These are phyloP conservation scores for Cataglyphis hispanica DNA, from an alignment of 1,140 invertebrate species.

Conservation along the genomic window DNA sequence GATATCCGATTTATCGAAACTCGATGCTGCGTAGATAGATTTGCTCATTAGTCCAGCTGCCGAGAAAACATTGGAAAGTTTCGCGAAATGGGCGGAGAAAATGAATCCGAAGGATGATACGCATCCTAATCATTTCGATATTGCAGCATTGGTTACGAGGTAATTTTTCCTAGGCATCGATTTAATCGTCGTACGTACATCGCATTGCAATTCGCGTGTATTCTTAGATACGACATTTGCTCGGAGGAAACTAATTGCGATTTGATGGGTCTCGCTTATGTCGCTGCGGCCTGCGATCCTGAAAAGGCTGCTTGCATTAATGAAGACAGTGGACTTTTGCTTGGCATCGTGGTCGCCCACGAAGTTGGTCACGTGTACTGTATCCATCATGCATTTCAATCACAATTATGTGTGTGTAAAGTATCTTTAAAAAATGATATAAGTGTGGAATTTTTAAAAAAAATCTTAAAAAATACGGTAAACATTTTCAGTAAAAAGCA, in stretches of 20 bases:
- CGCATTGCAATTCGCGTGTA: slow-evolving; percentile 65
- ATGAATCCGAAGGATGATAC: slow-evolving; percentile 89
- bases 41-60: slow-evolving; percentile 88
- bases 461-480: background rate
- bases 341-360: slow-evolving; percentile 90
- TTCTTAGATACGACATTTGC: slow-evolving; percentile 88
- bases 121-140: slow-evolving; percentile 92
- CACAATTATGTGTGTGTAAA: background rate
- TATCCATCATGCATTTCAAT: slow-evolving; percentile 53
- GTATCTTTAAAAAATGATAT: background rate
- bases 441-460: background rate
- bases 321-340: slow-evolving; percentile 89
- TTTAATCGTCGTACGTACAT: slow-evolving; percentile 55
- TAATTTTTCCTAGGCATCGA: slow-evolving; percentile 73
- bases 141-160: slow-evolving; percentile 92
- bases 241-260: slow-evolving; percentile 88
- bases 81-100: slow-evolving; percentile 90
- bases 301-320: slow-evolving; percentile 89
- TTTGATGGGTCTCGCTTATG: slow-evolving; percentile 90
- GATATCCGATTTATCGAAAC: slow-evolving; percentile 8
- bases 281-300: slow-evolving; percentile 89
- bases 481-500: background rate
- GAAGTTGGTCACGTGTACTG: slow-evolving; percentile 91
- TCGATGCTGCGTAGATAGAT: slow-evolving; percentile 81
- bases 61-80: slow-evolving; percentile 89